phyloP scores from a whole-genome alignment of 2,113 vertebrate species.

The Chauna torquata region DNA sequence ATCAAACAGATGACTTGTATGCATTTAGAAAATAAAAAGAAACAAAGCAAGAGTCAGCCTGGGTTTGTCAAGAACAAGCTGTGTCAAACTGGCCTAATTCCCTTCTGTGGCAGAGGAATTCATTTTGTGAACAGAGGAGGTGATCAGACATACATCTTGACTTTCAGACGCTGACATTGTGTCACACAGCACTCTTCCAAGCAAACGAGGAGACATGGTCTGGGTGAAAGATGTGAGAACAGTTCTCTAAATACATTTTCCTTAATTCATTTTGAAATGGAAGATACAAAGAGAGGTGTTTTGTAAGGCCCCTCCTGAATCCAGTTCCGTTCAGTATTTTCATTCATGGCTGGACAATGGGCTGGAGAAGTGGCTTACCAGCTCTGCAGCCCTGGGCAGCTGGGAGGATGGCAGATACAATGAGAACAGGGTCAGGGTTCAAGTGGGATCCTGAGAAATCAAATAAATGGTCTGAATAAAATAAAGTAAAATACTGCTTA shows the following conservation, averaged over 20 bases:
- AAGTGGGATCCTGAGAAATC: not conserved
- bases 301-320: not conserved
- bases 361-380: not conserved
- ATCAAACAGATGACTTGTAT: not conserved
- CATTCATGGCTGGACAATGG: not conserved
- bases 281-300: not conserved
- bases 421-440: accelerated
- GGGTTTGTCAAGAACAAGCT: not conserved
- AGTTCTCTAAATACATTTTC: not conserved
- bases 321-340: not conserved
- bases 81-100: not conserved
- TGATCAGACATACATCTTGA: not conserved
- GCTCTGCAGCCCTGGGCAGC: accelerated
- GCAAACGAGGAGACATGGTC: not conserved
- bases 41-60: not conserved
- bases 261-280: not conserved
- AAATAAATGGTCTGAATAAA: not conserved
- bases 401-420: not conserved
- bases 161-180: accelerated
- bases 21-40: not conserved
- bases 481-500: not conserved
- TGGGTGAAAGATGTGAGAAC: not conserved
- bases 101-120: not conserved
- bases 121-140: not conserved
- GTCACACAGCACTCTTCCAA: not conserved